phyloP scores from a whole-genome alignment of 1,140 invertebrate genomes.

The Papilio machaon region DNA sequence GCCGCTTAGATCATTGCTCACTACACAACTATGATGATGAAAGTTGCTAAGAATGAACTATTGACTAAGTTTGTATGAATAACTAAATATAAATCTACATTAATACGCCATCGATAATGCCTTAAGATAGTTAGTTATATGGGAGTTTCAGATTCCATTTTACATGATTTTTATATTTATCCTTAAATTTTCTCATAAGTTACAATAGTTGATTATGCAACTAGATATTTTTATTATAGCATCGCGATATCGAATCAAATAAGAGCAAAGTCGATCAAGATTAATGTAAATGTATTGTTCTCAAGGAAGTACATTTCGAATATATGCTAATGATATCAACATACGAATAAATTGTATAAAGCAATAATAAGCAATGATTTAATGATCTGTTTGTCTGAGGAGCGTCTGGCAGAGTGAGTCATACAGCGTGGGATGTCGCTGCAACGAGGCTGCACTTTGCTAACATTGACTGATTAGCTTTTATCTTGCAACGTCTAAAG shows the following conservation, averaged over 20 bases:
- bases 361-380: slow-evolving; percentile 37
- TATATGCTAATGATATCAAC: slow-evolving; percentile 24
- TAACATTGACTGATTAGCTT: background rate
- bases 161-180: background rate
- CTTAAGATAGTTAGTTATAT: too few relatives aligned
- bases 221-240: too few relatives aligned
- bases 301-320: slow-evolving; percentile 33
- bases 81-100: background rate
- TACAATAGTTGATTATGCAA: too few relatives aligned
- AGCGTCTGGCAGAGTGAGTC: slow-evolving; percentile 64
- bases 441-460: slow-evolving; percentile 38
- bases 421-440: slow-evolving; percentile 59
- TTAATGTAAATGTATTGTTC: background rate
- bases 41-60: background rate
- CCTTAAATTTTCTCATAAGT: too few relatives aligned
- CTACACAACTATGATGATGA: slow-evolving; percentile 7
- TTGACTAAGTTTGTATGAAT: background rate
- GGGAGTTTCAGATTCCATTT: background rate
- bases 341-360: slow-evolving; percentile 11
- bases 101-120: too few relatives aligned
- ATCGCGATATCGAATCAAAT: background rate
- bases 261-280: background rate
- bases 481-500: background rate
- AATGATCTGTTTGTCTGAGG: slow-evolving; percentile 57
- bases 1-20: background rate